A percentile compares a stretch with the other conserved stretches of the same genome.
Evolutionary conservation across 2,888 invertebrate genomes (phyloP).

Genomic region (Mellilla xanthometata): DNA sequence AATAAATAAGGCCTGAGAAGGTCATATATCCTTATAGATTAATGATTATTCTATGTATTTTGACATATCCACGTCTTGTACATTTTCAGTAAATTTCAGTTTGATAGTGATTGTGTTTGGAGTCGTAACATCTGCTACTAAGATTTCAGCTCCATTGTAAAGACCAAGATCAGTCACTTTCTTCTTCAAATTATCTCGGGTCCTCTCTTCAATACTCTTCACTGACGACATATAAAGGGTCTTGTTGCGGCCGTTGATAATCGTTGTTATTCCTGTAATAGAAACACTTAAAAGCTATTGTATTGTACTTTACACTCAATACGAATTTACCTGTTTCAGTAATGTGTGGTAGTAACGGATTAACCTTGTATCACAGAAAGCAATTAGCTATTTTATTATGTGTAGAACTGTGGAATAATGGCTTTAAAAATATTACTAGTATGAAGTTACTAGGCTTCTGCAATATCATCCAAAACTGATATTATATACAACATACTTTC

Average conservation of each 20-base stretch:
- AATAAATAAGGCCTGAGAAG: too few relatives aligned
- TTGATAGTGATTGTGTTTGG: constrained; percentile 91
- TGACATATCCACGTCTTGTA: constrained; percentile 75
- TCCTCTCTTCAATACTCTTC: constrained; percentile 94
- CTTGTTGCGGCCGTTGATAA: constrained; percentile 91
- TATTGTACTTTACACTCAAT: too few relatives aligned
- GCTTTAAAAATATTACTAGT: too few relatives aligned
- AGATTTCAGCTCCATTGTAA: constrained; percentile 91
- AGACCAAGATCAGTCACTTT: constrained; percentile 93
- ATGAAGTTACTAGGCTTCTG: too few relatives aligned
- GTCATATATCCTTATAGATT: constrained; percentile 1
- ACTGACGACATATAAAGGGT: constrained; percentile 97
- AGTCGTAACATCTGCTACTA: constrained; percentile 96
- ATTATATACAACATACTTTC: too few relatives aligned
- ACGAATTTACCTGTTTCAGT: too few relatives aligned
- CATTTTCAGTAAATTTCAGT: constrained; percentile 84
- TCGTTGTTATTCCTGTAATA: constrained; percentile 87
- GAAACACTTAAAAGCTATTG: too few relatives aligned
- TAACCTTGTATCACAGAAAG: too few relatives aligned
- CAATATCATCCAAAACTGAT: too few relatives aligned
- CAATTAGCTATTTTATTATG: too few relatives aligned
- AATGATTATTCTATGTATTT: constrained; percentile 21
- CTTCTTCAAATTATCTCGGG: constrained; percentile 93
- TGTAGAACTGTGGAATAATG: too few relatives aligned
- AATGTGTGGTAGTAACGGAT: too few relatives aligned